Conservation (phyloP, 2,113 vertebrate species). For the Ochotona princeps region DNA sequence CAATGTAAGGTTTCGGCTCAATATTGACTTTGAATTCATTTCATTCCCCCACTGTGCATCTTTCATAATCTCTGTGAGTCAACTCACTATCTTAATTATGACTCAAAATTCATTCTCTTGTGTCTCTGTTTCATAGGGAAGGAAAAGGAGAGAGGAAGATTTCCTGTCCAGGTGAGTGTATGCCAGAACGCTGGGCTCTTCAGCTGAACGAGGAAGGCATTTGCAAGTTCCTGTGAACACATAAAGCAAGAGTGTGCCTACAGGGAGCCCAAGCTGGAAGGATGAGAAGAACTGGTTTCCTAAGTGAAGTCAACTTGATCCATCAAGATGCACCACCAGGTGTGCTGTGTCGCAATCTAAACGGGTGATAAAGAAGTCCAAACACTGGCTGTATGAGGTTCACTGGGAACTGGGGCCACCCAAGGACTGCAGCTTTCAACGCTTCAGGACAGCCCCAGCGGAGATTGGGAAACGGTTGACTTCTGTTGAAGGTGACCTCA, state of each 20-base stretch:
- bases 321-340: neutral
- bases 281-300: slow-evolving; percentile 18
- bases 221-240: neutral
- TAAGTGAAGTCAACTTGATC: neutral
- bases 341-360: neutral
- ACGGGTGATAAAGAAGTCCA: neutral
- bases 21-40: neutral
- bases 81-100: neutral
- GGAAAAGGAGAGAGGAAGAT: neutral
- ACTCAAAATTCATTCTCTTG: neutral
- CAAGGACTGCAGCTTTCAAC: neutral
- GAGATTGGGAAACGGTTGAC: neutral
- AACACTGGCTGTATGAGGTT: neutral
- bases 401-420: neutral
- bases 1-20: neutral
- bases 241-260: slow-evolving; percentile 6
- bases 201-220: neutral
- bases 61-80: neutral
- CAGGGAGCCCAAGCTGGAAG: neutral
- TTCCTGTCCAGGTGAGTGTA: neutral
- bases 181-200: neutral
- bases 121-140: neutral
- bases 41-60: neutral
- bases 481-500: neutral
- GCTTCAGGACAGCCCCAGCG: neutral